These are phyloP conservation scores for Sarcophilus harrisii DNA, from an alignment of 2,797 vertebrate species.

Conservation along the genomic window DNA sequence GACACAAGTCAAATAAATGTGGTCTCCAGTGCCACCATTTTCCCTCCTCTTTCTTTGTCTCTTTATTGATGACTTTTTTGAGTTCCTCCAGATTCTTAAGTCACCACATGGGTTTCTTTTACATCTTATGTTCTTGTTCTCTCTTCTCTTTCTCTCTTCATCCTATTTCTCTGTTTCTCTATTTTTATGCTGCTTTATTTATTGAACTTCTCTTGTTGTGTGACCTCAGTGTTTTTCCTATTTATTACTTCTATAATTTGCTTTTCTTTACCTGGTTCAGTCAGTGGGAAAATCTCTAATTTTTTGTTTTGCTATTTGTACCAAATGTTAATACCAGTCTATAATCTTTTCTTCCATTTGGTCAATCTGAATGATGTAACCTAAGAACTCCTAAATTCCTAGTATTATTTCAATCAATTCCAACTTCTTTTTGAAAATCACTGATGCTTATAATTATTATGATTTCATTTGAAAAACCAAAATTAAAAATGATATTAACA, in stretches of 20 bases:
- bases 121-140: neutral
- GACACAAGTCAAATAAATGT: neutral
- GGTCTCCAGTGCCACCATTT: neutral
- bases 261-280: neutral
- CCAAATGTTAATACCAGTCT: neutral
- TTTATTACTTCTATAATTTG: conserved; percentile 10
- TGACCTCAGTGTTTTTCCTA: neutral
- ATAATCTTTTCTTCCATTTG: neutral
- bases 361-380: neutral
- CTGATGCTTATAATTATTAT: neutral
- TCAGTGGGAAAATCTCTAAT: neutral
- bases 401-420: neutral
- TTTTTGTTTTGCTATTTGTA: neutral
- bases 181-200: neutral
- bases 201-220: neutral
- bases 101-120: neutral
- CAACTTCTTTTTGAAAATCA: neutral
- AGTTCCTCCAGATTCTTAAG: neutral
- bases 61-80: neutral
- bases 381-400: neutral
- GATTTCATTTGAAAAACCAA: conserved; percentile 33
- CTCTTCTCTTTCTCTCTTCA: neutral
- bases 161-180: conserved; percentile 37
- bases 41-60: neutral
- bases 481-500: conserved; percentile 24